phyloP scores from a whole-genome alignment of 1,140 invertebrate species.

The Drosophila sp. region DNA sequence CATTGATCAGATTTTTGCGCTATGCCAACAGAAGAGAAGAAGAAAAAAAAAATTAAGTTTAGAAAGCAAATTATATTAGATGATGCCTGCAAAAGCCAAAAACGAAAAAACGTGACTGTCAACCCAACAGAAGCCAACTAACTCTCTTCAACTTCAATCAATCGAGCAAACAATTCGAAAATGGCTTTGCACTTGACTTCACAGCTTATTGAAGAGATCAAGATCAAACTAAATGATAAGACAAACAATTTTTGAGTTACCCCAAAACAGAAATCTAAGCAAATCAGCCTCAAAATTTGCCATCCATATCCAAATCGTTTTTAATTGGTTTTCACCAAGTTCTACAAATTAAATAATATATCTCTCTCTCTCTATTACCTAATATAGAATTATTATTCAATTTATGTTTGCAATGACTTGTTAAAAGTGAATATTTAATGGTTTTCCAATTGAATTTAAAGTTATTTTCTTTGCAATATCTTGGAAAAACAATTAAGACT shows the following conservation, averaged over 20 bases:
- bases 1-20: conserved; percentile 20
- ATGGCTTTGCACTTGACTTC: conserved; percentile 19
- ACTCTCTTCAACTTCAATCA: conserved; percentile 16
- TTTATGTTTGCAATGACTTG: too few species aligned
- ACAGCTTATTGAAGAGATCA: conserved; percentile 21
- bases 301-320: too few species aligned
- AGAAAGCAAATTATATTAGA: conserved; percentile 21
- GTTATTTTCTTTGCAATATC: too few species aligned
- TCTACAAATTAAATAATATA: too few species aligned
- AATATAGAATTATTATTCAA: too few species aligned
- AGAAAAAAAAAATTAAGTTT: neutral
- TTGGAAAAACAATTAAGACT: too few species aligned
- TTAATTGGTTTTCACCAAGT: too few species aligned
- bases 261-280: neutral
- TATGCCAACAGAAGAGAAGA: neutral
- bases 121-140: conserved; percentile 19
- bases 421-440: too few species aligned
- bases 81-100: conserved; percentile 1
- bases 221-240: neutral
- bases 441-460: too few species aligned
- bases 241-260: conserved; percentile 3
- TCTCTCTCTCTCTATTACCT: too few species aligned
- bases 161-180: conserved; percentile 13
- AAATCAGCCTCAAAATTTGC: neutral
- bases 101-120: conserved; percentile 12